A percentile compares a stretch with the other conserved stretches of the same genome.
Evolutionary conservation across 2,797 vertebrate species (phyloP).

Genomic region (Cyclura pinguis): DNA sequence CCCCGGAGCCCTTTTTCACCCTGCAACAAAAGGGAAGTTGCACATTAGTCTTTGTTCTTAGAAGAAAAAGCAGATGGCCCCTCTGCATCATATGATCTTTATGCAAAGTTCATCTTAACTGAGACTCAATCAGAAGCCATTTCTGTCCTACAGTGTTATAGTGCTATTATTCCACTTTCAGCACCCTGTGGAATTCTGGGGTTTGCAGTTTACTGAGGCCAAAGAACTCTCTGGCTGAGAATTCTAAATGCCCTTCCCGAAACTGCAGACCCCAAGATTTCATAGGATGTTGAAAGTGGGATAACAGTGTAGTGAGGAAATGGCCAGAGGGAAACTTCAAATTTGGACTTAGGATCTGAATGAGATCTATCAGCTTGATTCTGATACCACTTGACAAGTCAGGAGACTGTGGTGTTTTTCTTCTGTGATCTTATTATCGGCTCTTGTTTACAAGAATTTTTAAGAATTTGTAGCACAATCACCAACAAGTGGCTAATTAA

Average conservation of each 20-base stretch:
- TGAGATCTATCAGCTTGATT: neutral
- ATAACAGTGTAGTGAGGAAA: too few species aligned
- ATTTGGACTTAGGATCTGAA: neutral
- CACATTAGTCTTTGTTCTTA: slow-evolving; percentile 13
- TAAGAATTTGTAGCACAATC: too few species aligned
- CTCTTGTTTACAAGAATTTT: neutral
- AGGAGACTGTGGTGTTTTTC: neutral
- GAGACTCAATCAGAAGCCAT: neutral
- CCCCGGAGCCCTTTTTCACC: slow-evolving; percentile 90
- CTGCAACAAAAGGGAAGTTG: slow-evolving; percentile 75
- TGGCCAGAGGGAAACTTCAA: neutral
- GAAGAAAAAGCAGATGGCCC: neutral
- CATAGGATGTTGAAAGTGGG: too few species aligned
- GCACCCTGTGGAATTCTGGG: too few species aligned
- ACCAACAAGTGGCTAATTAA: neutral
- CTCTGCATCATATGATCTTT: slow-evolving; percentile 18
- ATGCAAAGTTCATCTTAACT: neutral
- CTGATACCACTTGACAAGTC: neutral
- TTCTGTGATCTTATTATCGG: neutral
- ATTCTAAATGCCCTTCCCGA: too few species aligned
- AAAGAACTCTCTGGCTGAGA: too few species aligned
- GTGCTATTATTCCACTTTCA: too few species aligned
- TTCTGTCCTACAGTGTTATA: too few species aligned
- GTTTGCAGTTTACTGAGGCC: too few species aligned
- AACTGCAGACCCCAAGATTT: too few species aligned